These are phyloP conservation scores for Cyprinella venusta DNA, from an alignment of 2,797 vertebrate species.

Conservation along the genomic window DNA sequence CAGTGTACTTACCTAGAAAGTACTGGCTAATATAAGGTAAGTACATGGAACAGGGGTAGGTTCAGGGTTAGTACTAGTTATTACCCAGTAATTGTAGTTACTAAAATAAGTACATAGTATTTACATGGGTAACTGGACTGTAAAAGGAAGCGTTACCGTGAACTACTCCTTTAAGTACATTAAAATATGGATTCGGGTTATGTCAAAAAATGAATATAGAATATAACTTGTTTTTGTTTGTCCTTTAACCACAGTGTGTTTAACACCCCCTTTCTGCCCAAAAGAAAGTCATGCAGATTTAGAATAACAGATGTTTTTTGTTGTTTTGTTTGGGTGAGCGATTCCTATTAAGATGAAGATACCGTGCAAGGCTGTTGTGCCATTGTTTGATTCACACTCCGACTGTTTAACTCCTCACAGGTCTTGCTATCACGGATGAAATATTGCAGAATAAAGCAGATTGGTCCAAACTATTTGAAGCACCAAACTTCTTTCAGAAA, in stretches of 20 bases:
- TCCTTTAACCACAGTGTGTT: neutral
- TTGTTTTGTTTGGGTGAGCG: neutral
- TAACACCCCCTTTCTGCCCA: neutral
- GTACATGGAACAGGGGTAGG: no score
- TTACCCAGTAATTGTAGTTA: no score
- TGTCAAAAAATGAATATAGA: neutral
- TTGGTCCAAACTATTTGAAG: constrained; percentile 95
- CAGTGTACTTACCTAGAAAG: no score
- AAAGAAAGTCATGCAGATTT: neutral
- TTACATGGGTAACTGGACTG: no score
- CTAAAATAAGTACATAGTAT: no score
- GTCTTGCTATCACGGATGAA: constrained; percentile 89
- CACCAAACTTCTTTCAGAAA: constrained; percentile 93
- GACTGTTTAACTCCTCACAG: constrained; percentile 65
- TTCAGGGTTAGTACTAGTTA: no score
- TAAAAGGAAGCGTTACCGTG: no score
- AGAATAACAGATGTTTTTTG: neutral
- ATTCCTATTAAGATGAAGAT: neutral
- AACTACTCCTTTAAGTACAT: no score
- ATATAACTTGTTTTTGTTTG: neutral
- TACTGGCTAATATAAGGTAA: no score
- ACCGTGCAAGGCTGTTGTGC: neutral
- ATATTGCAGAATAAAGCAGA: constrained; percentile 90
- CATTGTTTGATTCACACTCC: constrained; percentile 6
- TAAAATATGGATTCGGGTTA: neutral